Conservation (phyloP, 2,888 invertebrate genomes). For the Scaptomyza parva region DNA sequence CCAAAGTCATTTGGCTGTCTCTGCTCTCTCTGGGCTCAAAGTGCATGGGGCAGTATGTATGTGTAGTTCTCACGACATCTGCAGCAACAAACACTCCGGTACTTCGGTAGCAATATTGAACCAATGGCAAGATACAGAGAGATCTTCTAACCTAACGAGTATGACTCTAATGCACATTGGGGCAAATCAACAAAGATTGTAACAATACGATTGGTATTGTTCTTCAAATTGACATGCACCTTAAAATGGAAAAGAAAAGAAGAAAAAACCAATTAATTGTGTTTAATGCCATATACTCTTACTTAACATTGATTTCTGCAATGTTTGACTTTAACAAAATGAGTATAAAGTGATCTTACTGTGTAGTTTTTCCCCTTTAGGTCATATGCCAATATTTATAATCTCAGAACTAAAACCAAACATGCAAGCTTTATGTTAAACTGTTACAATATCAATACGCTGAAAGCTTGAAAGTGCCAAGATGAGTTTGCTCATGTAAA, state of each 20-base stretch:
- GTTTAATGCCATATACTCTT: too few species aligned
- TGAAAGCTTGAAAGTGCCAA: not conserved
- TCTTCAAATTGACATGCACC: too few species aligned
- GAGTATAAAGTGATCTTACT: too few species aligned
- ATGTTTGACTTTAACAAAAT: too few species aligned
- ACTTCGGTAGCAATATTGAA: constrained; percentile 60
- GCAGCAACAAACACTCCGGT: constrained; percentile 44
- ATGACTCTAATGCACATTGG: constrained; percentile 25
- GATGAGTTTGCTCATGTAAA: too few species aligned
- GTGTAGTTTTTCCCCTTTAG: too few species aligned
- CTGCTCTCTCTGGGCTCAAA: constrained; percentile 17
- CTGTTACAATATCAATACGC: not conserved
- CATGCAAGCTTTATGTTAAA: too few species aligned
- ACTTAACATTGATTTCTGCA: too few species aligned
- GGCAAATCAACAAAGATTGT: not conserved
- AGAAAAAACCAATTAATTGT: too few species aligned
- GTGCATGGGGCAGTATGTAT: constrained; percentile 38
- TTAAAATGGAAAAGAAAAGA: too few species aligned
- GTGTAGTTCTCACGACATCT: constrained; percentile 70
- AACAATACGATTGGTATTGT: not conserved
- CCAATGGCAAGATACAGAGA: constrained; percentile 23
- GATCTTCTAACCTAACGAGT: constrained; percentile 13
- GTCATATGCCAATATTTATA: too few species aligned
- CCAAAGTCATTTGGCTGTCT: constrained; percentile 45
- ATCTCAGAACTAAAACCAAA: too few species aligned